phyloP scores from a whole-genome alignment of 1,140 invertebrate species.

The Heterodera schachtii region DNA sequence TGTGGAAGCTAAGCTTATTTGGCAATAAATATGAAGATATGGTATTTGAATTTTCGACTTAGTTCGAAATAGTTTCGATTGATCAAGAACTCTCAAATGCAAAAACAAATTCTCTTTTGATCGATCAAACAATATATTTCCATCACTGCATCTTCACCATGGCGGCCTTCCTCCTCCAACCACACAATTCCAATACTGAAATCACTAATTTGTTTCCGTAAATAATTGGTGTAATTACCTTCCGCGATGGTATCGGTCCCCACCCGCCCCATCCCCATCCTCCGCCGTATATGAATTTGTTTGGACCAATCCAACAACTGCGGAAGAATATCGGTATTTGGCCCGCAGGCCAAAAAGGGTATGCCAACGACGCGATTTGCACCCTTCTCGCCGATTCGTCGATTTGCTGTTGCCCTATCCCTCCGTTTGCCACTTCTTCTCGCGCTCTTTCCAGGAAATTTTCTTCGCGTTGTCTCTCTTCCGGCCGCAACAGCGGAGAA shows the following conservation, averaged over 20 bases:
- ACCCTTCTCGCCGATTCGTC: neutral
- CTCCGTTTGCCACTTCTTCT: neutral
- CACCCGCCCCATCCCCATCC: constrained; percentile 20
- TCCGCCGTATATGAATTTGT: constrained; percentile 22
- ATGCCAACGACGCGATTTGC: neutral
- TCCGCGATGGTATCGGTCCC: constrained; percentile 10
- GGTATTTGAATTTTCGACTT: too few species aligned
- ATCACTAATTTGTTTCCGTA: neutral
- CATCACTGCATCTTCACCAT: neutral
- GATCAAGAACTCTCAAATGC: too few species aligned
- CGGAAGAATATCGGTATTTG: constrained; percentile 14
- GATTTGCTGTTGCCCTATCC: neutral
- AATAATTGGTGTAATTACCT: neutral
- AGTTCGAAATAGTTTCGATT: too few species aligned
- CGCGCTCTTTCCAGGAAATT: constrained; percentile 1
- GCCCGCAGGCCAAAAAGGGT: neutral
- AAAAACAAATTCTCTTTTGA: too few species aligned
- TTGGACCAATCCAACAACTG: constrained; percentile 18
- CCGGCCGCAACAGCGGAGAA: neutral
- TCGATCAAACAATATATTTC: too few species aligned
- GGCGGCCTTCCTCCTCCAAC: neutral
- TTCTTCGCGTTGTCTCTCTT: neutral
- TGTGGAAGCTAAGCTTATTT: too few species aligned
- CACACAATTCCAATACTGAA: neutral
- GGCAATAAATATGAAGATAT: too few species aligned